phyloP scores from a whole-genome alignment of 1,140 invertebrate species.

The Drosophila fuyamai region DNA sequence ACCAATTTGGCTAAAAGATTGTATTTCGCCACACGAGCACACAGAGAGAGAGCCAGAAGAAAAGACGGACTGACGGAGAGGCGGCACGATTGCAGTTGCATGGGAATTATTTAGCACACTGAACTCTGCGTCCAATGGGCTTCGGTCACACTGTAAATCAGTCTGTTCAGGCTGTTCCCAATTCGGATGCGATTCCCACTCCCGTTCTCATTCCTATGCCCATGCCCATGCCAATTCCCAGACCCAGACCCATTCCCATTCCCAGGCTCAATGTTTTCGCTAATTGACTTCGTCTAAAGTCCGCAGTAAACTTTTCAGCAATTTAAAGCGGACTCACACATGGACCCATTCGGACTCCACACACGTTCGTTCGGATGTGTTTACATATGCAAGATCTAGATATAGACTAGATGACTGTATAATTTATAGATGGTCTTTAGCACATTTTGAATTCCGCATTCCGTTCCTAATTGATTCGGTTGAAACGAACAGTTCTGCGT shows the following conservation, averaged over 20 bases:
- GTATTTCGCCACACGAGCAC: conserved; percentile 62
- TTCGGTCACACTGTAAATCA: conserved; percentile 41
- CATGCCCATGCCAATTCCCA: not conserved
- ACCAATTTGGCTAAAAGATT: conserved; percentile 81
- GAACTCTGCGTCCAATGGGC: conserved; percentile 54
- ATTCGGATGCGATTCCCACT: conserved; percentile 16
- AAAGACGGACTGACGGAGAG: conserved; percentile 12
- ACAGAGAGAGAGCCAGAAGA: conserved; percentile 1
- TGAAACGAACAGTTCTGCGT: conserved; percentile 19
- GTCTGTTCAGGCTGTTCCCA: conserved; percentile 26
- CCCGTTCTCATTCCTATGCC: conserved; percentile 3
- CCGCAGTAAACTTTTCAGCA: conserved; percentile 64
- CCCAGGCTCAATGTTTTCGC: conserved; percentile 61
- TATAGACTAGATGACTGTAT: conserved; percentile 39
- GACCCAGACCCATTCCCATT: conserved; percentile 19
- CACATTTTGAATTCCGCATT: conserved; percentile 76
- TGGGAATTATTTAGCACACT: conserved; percentile 70
- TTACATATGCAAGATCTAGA: conserved; percentile 37
- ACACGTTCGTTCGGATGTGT: conserved; percentile 7
- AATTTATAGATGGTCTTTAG: conserved; percentile 70
- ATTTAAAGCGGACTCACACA: conserved; percentile 52
- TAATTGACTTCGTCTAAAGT: conserved; percentile 73
- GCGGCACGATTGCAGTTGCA: conserved; percentile 18
- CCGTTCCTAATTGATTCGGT: conserved; percentile 64
- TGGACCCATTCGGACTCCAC: not conserved